These are phyloP conservation scores for Microcebus ravelobensis DNA, from an alignment of 2,113 vertebrate genomes.

Conservation along the genomic window DNA sequence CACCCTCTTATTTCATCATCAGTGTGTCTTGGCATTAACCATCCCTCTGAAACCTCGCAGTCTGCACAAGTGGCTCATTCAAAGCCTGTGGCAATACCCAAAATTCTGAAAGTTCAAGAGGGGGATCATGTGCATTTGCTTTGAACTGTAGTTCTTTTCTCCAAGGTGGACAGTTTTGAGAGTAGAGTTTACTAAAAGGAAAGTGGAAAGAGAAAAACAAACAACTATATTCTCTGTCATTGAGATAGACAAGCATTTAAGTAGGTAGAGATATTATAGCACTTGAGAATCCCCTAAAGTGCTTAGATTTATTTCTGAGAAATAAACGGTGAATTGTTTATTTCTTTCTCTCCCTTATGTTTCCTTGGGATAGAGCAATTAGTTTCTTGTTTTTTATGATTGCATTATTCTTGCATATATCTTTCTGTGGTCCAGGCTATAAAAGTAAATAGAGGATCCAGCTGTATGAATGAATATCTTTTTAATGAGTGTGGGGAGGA, in stretches of 20 bases:
- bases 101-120: conserved; percentile 72
- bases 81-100: conserved; percentile 57
- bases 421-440: conserved; percentile 75
- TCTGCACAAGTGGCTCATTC: conserved; percentile 52
- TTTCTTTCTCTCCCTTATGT: conserved; percentile 60
- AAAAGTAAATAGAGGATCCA: conserved; percentile 75
- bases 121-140: conserved; percentile 61
- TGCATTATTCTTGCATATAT: conserved; percentile 71
- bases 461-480: conserved; percentile 75
- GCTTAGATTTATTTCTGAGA: conserved; percentile 74
- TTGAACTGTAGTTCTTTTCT: conserved; percentile 70
- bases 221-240: neutral
- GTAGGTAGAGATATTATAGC: conserved; percentile 46
- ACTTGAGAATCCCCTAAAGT: conserved; percentile 62
- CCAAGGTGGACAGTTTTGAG: conserved; percentile 58
- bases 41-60: conserved; percentile 69
- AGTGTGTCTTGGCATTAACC: conserved; percentile 64
- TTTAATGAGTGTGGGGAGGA: conserved; percentile 74
- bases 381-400: conserved; percentile 78
- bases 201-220: conserved; percentile 25
- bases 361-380: conserved; percentile 76
- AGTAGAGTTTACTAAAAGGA: conserved; percentile 63
- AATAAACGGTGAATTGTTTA: conserved; percentile 79
- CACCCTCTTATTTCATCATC: conserved; percentile 75
- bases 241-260: conserved; percentile 64